Evolutionary conservation across 2,797 vertebrate species (phyloP).

Genomic region (Channallabes apus): DNA sequence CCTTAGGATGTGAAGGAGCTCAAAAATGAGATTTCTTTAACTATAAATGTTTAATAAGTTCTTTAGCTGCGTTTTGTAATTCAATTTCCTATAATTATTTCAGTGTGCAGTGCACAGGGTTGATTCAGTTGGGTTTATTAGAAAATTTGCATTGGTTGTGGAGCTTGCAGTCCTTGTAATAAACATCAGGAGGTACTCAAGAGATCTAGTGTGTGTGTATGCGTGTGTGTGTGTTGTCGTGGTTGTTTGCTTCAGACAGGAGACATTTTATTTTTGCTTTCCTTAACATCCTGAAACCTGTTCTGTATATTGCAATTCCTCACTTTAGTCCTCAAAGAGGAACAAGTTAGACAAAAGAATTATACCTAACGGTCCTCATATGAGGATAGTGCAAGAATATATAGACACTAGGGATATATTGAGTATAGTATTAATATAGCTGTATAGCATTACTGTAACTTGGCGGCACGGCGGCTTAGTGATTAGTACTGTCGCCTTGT

Average conservation of each 20-base stretch:
- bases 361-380: too few species aligned
- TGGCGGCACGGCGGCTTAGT: too few species aligned
- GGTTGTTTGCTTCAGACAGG: slow-evolving; percentile 1
- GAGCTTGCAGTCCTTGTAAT: slow-evolving; percentile 46
- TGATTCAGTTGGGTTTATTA: slow-evolving; percentile 14
- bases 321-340: too few species aligned
- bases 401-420: too few species aligned
- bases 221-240: slow-evolving; percentile 1
- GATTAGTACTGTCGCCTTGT: too few species aligned
- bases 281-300: background rate
- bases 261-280: background rate
- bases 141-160: slow-evolving; percentile 19
- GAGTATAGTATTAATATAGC: background rate
- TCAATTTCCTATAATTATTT: background rate
- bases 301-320: too few species aligned
- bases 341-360: too few species aligned
- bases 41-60: background rate
- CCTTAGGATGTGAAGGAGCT: background rate
- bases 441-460: background rate
- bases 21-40: background rate
- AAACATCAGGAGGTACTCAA: slow-evolving; percentile 54
- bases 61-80: slow-evolving; percentile 7
- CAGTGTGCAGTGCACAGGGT: background rate
- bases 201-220: slow-evolving; percentile 26
- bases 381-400: too few species aligned